phyloP scores from a whole-genome alignment of 2,797 vertebrate species.

The Acanthis flammea region DNA sequence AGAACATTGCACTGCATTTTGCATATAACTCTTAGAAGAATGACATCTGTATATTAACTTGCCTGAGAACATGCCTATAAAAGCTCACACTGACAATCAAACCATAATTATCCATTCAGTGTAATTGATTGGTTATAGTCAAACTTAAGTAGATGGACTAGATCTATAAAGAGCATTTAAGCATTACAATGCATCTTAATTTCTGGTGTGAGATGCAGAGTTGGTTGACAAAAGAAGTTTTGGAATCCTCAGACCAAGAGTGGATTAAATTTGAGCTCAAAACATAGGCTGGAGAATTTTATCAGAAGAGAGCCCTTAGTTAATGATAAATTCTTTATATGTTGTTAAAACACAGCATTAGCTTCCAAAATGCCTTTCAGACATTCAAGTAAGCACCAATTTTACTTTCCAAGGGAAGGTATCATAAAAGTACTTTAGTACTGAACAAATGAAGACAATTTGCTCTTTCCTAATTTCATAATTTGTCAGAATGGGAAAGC shows the following conservation, averaged over 20 bases:
- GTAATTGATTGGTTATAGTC: background rate
- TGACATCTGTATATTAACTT: background rate
- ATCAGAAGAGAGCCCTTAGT: background rate
- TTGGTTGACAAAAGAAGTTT: background rate
- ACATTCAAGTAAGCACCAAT: background rate
- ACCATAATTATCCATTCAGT: background rate
- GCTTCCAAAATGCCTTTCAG: constrained; percentile 29
- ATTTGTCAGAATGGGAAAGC: constrained; percentile 19
- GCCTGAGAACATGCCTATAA: background rate
- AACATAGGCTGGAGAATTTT: background rate
- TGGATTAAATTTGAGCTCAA: background rate
- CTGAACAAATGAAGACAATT: background rate
- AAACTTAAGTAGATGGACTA: background rate
- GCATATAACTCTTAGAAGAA: background rate
- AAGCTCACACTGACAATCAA: constrained; percentile 19
- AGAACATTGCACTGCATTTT: background rate
- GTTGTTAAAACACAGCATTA: background rate
- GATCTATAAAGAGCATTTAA: background rate
- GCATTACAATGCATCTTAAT: background rate
- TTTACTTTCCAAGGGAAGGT: background rate
- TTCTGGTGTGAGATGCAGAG: background rate
- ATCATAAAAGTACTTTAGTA: background rate
- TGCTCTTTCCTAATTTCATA: background rate
- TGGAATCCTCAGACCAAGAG: background rate
- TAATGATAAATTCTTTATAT: background rate